Percentiles rank a stretch among this genome's conserved stretches.
These are phyloP conservation scores for Phengaris arion DNA, from an alignment of 2,888 invertebrate genomes.

Conservation along the genomic window DNA sequence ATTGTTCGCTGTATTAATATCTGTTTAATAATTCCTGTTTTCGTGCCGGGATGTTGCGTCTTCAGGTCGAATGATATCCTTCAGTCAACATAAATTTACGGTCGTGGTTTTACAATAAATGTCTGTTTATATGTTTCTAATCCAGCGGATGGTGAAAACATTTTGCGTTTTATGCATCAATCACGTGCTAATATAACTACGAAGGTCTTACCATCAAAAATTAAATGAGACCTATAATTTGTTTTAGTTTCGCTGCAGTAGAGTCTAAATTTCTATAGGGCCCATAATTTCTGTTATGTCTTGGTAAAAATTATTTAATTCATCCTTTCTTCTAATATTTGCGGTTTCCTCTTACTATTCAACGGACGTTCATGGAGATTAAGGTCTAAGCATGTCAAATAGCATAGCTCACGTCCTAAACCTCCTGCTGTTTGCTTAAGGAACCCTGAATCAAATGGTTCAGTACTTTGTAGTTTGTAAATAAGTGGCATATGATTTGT, in stretches of 20 bases:
- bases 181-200: not conserved
- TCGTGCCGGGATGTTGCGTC: constrained; percentile 8
- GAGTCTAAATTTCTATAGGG: too few species aligned
- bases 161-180: not conserved
- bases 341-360: too few species aligned
- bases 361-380: too few species aligned
- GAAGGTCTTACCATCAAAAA: too few species aligned
- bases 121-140: not conserved
- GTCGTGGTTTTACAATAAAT: not conserved
- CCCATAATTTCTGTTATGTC: too few species aligned
- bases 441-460: not conserved
- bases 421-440: too few species aligned
- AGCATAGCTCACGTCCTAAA: too few species aligned
- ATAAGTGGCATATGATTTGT: not conserved
- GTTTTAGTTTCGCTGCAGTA: too few species aligned
- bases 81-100: constrained; percentile 5
- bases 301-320: too few species aligned
- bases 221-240: too few species aligned
- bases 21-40: constrained; percentile 10
- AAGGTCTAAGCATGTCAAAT: too few species aligned
- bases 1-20: not conserved
- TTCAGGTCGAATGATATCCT: not conserved
- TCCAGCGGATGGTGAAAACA: not conserved
- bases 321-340: too few species aligned
- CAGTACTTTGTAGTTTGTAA: not conserved